phyloP scores from a whole-genome alignment of 2,888 invertebrate species.

The Archips xylosteana region DNA sequence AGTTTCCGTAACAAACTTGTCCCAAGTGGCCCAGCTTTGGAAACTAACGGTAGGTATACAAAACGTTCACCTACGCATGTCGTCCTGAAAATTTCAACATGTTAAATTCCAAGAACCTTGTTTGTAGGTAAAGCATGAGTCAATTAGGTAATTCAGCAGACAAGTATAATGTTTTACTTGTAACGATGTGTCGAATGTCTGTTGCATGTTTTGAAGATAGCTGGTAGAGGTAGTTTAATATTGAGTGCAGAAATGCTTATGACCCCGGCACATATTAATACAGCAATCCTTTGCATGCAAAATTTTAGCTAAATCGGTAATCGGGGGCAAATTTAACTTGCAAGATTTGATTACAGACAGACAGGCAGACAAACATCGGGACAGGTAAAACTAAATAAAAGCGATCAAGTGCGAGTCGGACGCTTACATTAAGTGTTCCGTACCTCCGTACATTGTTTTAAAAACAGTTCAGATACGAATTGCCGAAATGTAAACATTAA shows the following conservation, averaged over 20 bases:
- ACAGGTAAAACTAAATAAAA: no score
- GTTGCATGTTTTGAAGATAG: not conserved
- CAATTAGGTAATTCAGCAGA: slow-evolving; percentile 2
- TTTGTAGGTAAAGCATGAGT: slow-evolving; percentile 14
- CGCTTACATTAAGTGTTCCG: no score
- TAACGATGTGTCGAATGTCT: not conserved
- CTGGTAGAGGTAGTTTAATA: not conserved
- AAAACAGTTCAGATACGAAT: no score
- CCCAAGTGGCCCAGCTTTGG: slow-evolving; percentile 44
- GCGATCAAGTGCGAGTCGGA: no score
- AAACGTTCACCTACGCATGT: slow-evolving; percentile 28
- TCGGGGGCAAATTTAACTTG: no score
- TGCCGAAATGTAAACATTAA: no score
- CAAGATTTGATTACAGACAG: no score
- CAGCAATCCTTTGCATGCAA: not conserved
- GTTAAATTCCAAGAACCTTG: slow-evolving; percentile 26
- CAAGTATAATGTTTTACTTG: not conserved
- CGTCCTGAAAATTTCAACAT: slow-evolving; percentile 20
- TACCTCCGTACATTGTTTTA: no score
- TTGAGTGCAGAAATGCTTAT: not conserved
- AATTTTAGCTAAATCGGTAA: no score
- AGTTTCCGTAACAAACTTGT: slow-evolving; percentile 50
- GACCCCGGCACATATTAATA: not conserved
- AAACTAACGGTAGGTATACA: slow-evolving; percentile 17
- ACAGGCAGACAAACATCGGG: no score